These are phyloP conservation scores for Spilosoma lubricipeda DNA, from an alignment of 2,888 invertebrate species.

Conservation along the genomic window DNA sequence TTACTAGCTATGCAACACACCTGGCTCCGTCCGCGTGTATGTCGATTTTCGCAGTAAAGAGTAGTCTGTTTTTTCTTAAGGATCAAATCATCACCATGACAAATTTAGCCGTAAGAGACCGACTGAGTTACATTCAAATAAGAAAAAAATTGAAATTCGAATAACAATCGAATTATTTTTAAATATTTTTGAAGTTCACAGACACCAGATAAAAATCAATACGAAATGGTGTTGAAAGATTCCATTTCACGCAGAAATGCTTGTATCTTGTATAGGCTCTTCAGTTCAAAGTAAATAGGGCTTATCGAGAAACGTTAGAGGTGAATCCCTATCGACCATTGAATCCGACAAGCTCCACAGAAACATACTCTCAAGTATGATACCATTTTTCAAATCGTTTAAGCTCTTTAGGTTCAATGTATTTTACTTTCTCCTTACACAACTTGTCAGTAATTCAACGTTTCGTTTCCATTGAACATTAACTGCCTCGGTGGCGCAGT, in stretches of 20 bases:
- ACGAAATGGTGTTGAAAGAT: constrained; percentile 7
- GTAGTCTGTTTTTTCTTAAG: too few species aligned
- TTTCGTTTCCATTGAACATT: background rate
- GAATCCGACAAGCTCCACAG: constrained; percentile 15
- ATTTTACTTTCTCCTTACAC: background rate
- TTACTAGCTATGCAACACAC: too few species aligned
- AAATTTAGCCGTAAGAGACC: too few species aligned
- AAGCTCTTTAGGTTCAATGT: background rate
- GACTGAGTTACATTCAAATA: too few species aligned
- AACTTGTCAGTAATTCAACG: background rate
- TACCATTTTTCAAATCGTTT: constrained; percentile 9
- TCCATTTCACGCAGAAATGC: constrained; percentile 5
- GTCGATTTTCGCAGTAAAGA: too few species aligned
- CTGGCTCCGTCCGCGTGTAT: too few species aligned
- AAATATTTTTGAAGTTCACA: background rate
- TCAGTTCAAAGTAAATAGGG: constrained; percentile 25
- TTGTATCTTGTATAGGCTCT: constrained; percentile 10
- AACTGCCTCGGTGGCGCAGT: too few species aligned
- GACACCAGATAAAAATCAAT: background rate
- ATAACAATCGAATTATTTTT: background rate
- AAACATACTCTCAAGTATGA: constrained; percentile 11
- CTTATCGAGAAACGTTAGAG: constrained; percentile 28
- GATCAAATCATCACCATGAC: too few species aligned
- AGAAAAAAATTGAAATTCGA: too few species aligned
- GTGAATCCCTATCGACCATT: constrained; percentile 21